Percentiles rank a stretch among this genome's conserved stretches.
Conservation (phyloP, 2,888 invertebrate genomes). For the Antheraea assamensis region DNA sequence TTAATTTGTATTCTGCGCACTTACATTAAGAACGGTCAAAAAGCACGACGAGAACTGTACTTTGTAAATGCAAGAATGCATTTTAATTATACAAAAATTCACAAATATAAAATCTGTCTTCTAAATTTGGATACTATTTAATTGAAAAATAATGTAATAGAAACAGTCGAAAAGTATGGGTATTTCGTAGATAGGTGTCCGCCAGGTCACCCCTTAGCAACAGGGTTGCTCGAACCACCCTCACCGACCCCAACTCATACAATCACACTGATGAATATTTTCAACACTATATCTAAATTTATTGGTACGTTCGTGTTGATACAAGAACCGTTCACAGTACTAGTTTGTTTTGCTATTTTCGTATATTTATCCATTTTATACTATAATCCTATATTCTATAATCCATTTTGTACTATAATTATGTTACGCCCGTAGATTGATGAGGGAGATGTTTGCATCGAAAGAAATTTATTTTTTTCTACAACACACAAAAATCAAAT, state of each 20-base stretch:
- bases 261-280: constrained; percentile 76
- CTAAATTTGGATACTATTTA: neutral
- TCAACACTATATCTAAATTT: constrained; percentile 49
- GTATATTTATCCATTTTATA: neutral
- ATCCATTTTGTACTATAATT: no score
- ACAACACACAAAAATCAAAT: no score
- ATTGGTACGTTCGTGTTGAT: neutral
- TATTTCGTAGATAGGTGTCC: constrained; percentile 39
- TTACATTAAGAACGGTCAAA: no score
- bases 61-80: neutral
- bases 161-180: constrained; percentile 24
- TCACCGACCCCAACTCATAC: constrained; percentile 53
- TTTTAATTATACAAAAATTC: neutral
- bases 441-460: no score
- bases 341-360: neutral
- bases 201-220: constrained; percentile 60
- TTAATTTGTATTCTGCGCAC: no score
- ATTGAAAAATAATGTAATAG: neutral
- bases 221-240: constrained; percentile 60
- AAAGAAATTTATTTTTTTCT: no score
- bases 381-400: no score
- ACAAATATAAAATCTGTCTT: neutral
- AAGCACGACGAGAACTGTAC: no score
- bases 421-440: no score
- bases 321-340: neutral